phyloP scores from a whole-genome alignment of 2,888 invertebrate genomes.

The Drosophila falleni region DNA sequence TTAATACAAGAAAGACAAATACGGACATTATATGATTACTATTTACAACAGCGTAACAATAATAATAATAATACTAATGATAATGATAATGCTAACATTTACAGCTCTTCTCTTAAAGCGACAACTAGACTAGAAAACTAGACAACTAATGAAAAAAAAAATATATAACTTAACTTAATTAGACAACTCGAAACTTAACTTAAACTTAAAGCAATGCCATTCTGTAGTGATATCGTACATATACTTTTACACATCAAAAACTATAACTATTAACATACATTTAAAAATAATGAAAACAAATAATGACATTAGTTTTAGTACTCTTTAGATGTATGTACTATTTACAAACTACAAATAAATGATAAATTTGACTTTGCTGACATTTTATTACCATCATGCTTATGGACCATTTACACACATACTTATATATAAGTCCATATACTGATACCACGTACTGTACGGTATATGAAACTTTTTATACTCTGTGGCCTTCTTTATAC shows the following conservation, averaged over 20 bases:
- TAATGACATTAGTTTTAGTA: conserved; percentile 53
- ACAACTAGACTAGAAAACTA: conserved; percentile 38
- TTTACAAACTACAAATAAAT: not conserved
- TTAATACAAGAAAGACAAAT: conserved; percentile 78
- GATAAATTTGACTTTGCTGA: conserved; percentile 55
- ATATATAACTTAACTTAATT: not conserved
- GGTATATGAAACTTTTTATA: conserved; percentile 65
- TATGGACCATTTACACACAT: conserved; percentile 72
- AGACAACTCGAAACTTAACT: conserved; percentile 39
- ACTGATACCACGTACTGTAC: conserved; percentile 22
- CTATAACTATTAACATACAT: conserved; percentile 30
- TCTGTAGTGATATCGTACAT: conserved; percentile 80
- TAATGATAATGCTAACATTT: conserved; percentile 31
- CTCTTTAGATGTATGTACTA: conserved; percentile 35
- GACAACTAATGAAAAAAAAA: conserved; percentile 16
- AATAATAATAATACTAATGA: conserved; percentile 37
- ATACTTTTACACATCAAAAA: conserved; percentile 44
- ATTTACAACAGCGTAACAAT: conserved; percentile 74
- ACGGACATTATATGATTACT: conserved; percentile 82
- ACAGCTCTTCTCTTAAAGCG: conserved; percentile 51
- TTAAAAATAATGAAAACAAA: conserved; percentile 20
- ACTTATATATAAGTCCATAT: conserved; percentile 44
- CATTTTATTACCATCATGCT: conserved; percentile 60
- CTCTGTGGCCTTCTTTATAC: conserved; percentile 84
- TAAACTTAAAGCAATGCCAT: conserved; percentile 84